A percentile compares a stretch with the other conserved stretches of the same genome.
phyloP scores from a whole-genome alignment of 2,797 vertebrate species.

The Phrynocephalus vlangalii region DNA sequence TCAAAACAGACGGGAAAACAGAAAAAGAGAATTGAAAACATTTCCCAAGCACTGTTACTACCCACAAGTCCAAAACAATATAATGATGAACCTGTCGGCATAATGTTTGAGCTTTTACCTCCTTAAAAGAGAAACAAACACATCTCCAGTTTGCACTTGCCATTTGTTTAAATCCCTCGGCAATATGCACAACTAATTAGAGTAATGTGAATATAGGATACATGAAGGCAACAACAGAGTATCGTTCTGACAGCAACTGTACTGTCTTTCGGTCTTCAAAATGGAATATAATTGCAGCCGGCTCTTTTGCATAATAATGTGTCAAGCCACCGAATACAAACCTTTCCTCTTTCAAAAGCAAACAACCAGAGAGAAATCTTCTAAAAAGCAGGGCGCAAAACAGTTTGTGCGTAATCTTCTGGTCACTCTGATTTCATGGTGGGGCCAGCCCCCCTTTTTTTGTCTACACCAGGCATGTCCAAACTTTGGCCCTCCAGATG shows the following conservation, averaged over 20 bases:
- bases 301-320: constrained; percentile 1
- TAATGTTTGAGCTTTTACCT: not conserved
- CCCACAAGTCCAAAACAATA: constrained; percentile 6
- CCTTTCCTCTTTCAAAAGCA: not conserved
- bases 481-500: too few species aligned
- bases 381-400: not conserved
- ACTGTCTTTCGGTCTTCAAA: not conserved
- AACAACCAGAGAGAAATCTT: not conserved
- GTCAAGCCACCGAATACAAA: constrained; percentile 32
- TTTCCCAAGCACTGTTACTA: constrained; percentile 19
- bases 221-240: not conserved
- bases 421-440: not conserved
- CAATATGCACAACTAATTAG: constrained; percentile 20
- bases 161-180: constrained; percentile 19
- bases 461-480: too few species aligned
- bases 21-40: not conserved
- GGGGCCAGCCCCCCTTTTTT: too few species aligned
- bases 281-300: not conserved
- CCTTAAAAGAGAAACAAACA: constrained; percentile 9
- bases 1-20: not conserved
- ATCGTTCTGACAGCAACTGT: constrained; percentile 26
- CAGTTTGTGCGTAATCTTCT: constrained; percentile 24
- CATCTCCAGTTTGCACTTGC: not conserved
- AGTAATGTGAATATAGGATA: constrained; percentile 6
- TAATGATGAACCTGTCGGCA: not conserved